Evolutionary conservation across 2,888 invertebrate species (phyloP).

Genomic region (Agrenia bidenticulata): DNA sequence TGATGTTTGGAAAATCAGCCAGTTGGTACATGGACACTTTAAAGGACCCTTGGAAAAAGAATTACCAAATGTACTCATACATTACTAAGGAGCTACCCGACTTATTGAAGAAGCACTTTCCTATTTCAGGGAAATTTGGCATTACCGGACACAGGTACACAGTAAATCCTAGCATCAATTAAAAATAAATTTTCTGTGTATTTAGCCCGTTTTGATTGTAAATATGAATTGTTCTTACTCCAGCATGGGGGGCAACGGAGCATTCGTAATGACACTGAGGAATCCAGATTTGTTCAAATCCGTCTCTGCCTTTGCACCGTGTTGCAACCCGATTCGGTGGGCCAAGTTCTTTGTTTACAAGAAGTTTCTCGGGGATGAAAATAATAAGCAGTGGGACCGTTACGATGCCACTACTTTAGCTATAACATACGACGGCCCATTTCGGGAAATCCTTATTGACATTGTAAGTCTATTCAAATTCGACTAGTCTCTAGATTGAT

Average conservation of each 20-base stretch:
- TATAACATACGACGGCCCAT: conserved; percentile 77
- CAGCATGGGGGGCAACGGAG: conserved; percentile 99
- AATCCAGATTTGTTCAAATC: conserved; percentile 68
- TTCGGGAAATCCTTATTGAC: conserved; percentile 81
- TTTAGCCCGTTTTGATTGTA: too few relatives aligned
- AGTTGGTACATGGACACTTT: conserved; percentile 92
- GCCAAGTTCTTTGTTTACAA: conserved; percentile 76
- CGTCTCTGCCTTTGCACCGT: conserved; percentile 90
- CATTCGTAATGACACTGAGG: conserved; percentile 81
- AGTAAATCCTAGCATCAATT: background rate
- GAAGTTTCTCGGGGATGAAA: conserved; percentile 70
- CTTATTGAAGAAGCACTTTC: conserved; percentile 74
- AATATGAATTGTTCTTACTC: conserved; percentile 54
- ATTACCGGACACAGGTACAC: conserved; percentile 60
- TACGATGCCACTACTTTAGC: conserved; percentile 89
- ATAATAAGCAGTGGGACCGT: conserved; percentile 65
- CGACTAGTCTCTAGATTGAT: too few relatives aligned
- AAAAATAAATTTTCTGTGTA: too few relatives aligned
- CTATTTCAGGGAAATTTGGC: conserved; percentile 56
- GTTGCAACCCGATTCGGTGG: conserved; percentile 87
- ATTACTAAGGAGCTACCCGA: conserved; percentile 79
- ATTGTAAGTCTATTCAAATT: conserved; percentile 64
- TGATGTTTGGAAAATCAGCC: conserved; percentile 93
- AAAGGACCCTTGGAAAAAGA: conserved; percentile 82
- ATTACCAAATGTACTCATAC: conserved; percentile 95